A percentile compares a stretch with the other conserved stretches of the same genome.
phyloP scores from a whole-genome alignment of 2,113 vertebrate genomes.

The Neogobius melanostomus region DNA sequence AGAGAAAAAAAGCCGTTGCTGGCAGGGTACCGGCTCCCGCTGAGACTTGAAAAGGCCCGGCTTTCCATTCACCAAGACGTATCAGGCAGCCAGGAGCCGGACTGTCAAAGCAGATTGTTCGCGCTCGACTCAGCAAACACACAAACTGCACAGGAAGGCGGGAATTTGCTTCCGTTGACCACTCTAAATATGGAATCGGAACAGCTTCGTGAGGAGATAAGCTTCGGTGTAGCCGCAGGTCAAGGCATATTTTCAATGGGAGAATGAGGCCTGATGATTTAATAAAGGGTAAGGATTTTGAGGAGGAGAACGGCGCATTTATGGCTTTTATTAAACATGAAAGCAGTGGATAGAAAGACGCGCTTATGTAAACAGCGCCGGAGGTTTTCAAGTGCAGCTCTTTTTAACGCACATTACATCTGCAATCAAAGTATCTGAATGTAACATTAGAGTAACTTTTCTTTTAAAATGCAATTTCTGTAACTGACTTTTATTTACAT shows the following conservation, averaged over 20 bases:
- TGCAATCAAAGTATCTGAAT: too few relatives aligned
- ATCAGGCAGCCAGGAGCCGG: constrained; percentile 10
- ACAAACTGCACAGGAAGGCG: constrained; percentile 19
- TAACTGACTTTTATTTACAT: too few relatives aligned
- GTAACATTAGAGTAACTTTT: too few relatives aligned
- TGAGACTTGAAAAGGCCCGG: constrained; percentile 51
- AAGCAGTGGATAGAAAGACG: background rate
- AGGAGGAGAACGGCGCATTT: background rate
- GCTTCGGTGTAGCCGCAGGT: constrained; percentile 3
- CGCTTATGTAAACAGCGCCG: background rate
- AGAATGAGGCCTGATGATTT: constrained; percentile 5
- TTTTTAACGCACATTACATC: too few relatives aligned
- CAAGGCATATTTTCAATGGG: background rate
- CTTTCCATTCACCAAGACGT: constrained; percentile 27
- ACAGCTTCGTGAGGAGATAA: background rate
- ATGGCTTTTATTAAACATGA: constrained; percentile 1
- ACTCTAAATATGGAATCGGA: background rate
- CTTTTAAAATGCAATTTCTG: too few relatives aligned
- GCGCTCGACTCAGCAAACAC: constrained; percentile 3
- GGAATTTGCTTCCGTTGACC: constrained; percentile 13
- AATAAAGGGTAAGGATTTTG: constrained; percentile 6
- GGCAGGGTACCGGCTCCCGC: constrained; percentile 35
- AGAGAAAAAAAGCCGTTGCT: constrained; percentile 27
- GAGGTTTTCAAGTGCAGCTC: background rate
- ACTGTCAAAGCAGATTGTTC: constrained; percentile 7